phyloP scores from a whole-genome alignment of 1,140 invertebrate genomes.

The Nebria ingens region DNA sequence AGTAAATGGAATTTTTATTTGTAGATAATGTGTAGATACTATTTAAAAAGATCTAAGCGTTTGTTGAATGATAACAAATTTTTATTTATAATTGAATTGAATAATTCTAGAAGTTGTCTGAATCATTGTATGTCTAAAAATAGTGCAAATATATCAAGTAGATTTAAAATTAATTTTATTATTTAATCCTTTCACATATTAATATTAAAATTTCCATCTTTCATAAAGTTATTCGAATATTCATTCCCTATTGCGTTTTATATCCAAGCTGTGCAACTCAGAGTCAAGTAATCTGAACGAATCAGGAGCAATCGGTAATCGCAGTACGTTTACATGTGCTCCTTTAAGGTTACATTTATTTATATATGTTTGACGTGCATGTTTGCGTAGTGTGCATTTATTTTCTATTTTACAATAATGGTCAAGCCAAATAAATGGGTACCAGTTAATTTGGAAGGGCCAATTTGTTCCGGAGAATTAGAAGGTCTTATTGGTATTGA shows the following conservation, averaged over 20 bases:
- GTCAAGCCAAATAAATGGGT: slow-evolving; percentile 38
- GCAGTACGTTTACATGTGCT: too few species aligned
- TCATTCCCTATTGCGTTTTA: too few species aligned
- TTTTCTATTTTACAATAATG: slow-evolving; percentile 13
- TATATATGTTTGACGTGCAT: background rate
- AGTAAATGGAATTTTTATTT: too few species aligned
- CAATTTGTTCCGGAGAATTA: slow-evolving; percentile 33
- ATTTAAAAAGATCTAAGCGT: too few species aligned
- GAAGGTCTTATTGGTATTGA: slow-evolving; percentile 51
- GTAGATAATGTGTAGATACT: too few species aligned
- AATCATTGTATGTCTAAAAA: slow-evolving; percentile 5
- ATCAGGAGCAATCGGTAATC: too few species aligned
- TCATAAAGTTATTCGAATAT: too few species aligned
- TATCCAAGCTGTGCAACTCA: too few species aligned
- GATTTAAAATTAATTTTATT: background rate
- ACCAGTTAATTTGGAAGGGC: slow-evolving; percentile 42
- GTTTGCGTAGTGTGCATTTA: background rate
- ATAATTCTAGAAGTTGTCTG: slow-evolving; percentile 2
- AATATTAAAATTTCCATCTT: too few species aligned
- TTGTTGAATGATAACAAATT: too few species aligned
- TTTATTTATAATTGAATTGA: background rate
- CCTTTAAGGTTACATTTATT: background rate
- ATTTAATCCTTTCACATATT: background rate
- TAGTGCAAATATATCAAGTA: slow-evolving; percentile 2
- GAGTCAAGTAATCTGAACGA: too few species aligned